phyloP scores from a whole-genome alignment of 2,888 invertebrate genomes.

The Timema podura region DNA sequence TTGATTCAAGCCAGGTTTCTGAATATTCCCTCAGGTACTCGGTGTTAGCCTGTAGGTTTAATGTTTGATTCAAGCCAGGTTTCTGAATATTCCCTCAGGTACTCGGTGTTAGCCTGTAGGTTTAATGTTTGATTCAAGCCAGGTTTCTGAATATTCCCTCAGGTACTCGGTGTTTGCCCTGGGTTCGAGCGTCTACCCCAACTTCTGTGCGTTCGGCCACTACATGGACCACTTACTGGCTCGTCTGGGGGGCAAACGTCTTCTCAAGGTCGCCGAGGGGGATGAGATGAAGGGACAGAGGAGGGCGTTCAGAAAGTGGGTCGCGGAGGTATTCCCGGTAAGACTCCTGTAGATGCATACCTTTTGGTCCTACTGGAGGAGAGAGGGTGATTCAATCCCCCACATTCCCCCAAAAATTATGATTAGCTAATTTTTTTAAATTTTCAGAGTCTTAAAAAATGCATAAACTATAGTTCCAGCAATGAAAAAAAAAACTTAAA shows the following conservation, averaged over 20 bases:
- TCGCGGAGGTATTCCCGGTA: constrained; percentile 81
- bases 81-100: constrained; percentile 52
- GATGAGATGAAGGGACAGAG: constrained; percentile 97
- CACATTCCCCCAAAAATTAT: no score
- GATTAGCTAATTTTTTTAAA: no score
- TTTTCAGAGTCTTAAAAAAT: no score
- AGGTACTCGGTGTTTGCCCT: constrained; percentile 91
- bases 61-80: no score
- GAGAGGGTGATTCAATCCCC: no score
- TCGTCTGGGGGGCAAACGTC: constrained; percentile 85
- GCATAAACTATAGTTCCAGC: no score
- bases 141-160: constrained; percentile 15
- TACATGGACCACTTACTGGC: constrained; percentile 87
- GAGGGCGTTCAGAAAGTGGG: constrained; percentile 90
- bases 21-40: constrained; percentile 62
- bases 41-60: no score
- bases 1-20: no score
- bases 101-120: constrained; percentile 69
- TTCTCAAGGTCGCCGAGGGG: constrained; percentile 76
- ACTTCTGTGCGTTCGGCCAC: constrained; percentile 92
- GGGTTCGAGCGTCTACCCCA: constrained; percentile 94
- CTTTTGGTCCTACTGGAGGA: no score
- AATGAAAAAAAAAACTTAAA: no score
- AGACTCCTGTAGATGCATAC: constrained; percentile 36
- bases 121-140: no score